Percentiles rank a stretch among this genome's conserved stretches.
Evolutionary conservation across 2,888 invertebrate genomes (phyloP).

Genomic region (Ernsta delagoae): DNA sequence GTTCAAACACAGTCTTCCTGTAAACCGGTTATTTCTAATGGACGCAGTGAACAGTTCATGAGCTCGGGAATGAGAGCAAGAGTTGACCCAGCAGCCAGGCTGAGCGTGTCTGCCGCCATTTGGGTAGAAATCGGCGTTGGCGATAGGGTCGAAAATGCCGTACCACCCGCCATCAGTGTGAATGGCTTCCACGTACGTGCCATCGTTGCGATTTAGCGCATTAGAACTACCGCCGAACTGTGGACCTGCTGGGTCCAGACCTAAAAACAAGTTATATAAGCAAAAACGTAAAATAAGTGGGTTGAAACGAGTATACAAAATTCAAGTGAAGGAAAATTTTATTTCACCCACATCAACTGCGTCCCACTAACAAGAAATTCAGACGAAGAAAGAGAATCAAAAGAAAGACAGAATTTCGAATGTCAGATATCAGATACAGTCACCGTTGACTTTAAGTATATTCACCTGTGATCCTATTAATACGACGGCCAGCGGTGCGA

Average conservation of each 20-base stretch:
- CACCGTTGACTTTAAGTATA: neutral
- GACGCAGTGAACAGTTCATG: conserved; percentile 1
- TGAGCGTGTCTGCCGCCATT: too few species aligned
- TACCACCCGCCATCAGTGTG: neutral
- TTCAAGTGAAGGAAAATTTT: too few species aligned
- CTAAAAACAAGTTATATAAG: neutral
- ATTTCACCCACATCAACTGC: too few species aligned
- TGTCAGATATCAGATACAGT: neutral
- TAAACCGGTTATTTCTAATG: neutral
- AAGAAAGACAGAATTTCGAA: neutral
- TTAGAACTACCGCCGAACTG: neutral
- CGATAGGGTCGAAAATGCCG: neutral
- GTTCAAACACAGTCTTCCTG: neutral
- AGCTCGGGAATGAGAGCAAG: neutral
- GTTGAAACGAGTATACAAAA: too few species aligned
- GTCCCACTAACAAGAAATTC: too few species aligned
- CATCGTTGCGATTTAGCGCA: too few species aligned
- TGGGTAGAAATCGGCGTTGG: neutral
- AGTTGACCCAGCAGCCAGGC: neutral
- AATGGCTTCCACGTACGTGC: neutral
- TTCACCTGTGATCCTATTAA: conserved; percentile 58
- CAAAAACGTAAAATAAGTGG: too few species aligned
- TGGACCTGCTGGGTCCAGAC: neutral
- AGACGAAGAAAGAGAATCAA: too few species aligned
- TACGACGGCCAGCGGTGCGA: conserved; percentile 50